Evolutionary conservation across 1,140 invertebrate genomes (phyloP), one percentile per base, ranked within the genome.

Genomic region (Cydia amplana): DNA sequence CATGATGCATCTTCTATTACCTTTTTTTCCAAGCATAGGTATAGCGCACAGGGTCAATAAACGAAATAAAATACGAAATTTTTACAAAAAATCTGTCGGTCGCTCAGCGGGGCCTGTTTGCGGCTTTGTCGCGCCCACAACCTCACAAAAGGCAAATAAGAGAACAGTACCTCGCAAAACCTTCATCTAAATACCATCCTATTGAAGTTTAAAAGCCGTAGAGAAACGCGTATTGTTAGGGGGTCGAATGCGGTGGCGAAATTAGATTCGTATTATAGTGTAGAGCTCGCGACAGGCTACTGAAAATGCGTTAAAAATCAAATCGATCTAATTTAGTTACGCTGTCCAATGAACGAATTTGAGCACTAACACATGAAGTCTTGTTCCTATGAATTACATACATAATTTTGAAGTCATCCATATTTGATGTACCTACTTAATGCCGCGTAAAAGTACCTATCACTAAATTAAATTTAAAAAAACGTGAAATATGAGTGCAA

Each of bases 161-260:
- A 89, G 91, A 91, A 92, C 89, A 91, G 82, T 91, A 77, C 84
- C 78, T 82, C 70, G 67, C 75, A 76, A 92, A 91, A 92, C 91
- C 87, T 87, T 86, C 86, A 91, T 89, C 88, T 91, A 92, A 91
- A 91, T 91, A 90, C 84, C 81, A 78, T 83, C 79, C 88, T 87
- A 91, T 92, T 91, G 86, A 91, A 75, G 90, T 91, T 92, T 92
- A 92, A 92, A 91, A 91, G 89, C 88, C 91, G 87, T 89, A 82
- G 83, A 85, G 84, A 88, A 92, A 89, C 82, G 83, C 9, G 74
- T 77, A 86, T 93, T 93, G 91, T 93, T 84, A 82, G 85, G 78
- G 78, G 83, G 40, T 81, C 83, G 80, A 85, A 85, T 89, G 85
- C 85, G 86, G 91, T 91, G 87, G 89, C 89, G 85, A 91, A 87